Evolutionary conservation across 2,888 invertebrate species (phyloP), one percentile per base, ranked within the genome.

Genomic region (Tryphoninae sp.): DNA sequence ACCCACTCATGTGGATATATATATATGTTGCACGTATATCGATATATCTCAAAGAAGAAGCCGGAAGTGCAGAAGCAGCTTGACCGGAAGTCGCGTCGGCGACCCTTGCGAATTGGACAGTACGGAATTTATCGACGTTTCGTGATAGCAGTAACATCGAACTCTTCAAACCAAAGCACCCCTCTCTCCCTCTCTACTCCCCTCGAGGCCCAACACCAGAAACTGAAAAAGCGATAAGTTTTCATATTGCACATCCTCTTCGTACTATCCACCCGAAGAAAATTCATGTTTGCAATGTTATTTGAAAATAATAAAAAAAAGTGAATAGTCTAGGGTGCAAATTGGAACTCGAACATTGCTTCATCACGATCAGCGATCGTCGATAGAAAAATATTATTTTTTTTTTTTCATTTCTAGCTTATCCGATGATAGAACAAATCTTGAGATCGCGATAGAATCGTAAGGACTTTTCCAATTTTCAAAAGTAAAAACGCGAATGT

Each of bases 101-200:
- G 67, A 72, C 26, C 33, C 76, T 76, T 76, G 72, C 61, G 80
- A 72, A 76, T 80, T 72, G 67, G 71, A 61, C 80, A 61, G 53
- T 33, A 64, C 53, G 40, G 71, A 76, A 80, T 80, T 80, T 80
- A 80, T 80, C 67, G 80, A 76, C 49, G 51, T 59, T 72, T 62
- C 80, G 67, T 72, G 72, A 58, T 72, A 45, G 53, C 75, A 49
- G 22, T 55, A 75, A 68, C 53, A 64, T 51, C 40, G 55, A 51
- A 59, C n/a, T 73, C 61, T 19, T 74, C 22, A 71, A 59, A 59
- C 23, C 11, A 33, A 33, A 33, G 33, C n/a, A 11, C 16, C 26
- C 45, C 13, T 51, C 23, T 45, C 49, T 61, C 33, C 16, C 45
- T 67, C 58, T 19, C 53, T 23, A 53, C 16, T 11, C 4, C 9